Base-by-base conservation (phyloP, 2,888 invertebrate species). In the Limenitis camilla region DNA sequence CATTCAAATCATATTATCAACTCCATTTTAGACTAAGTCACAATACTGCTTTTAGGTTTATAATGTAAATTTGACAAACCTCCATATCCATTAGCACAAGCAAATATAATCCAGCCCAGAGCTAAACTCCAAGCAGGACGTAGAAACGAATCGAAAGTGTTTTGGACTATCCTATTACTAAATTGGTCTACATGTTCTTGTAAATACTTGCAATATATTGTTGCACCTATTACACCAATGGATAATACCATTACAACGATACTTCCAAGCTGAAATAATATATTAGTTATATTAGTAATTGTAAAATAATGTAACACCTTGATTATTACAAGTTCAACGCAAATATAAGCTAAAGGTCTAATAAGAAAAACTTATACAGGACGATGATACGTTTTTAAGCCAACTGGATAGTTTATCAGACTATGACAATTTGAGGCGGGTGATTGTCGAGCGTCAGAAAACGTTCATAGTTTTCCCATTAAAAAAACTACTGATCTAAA, bases 21-120 rank as follows among this genome's bases (percentile, higher is more conserved):
- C 8, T 7, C 10, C 28, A 28, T 35, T 35, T 1, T 35, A 5
- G 10, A 29, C n/a, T 30, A 30, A 6, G 10, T 40, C 36, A 9
- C 1, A 33, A 11, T 41, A 39, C 4, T 33, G 9, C 8, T 29
- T n/a, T 6, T n/a, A n/a, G 30, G 10, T 29, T n/a, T 29, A 30
- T 29, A 6, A n/a, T 49, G 4, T 11, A n/a, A 31, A 36, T 52
- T 64, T 40, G n/a, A 45, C 45, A 30, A 30, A 83, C 85, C 82
- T 69, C 78, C 82, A 65, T 82, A 81, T 47, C 87, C 88, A 11
- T 67, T 61, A 3, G 62, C 61, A 51, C 81, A 81, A 5, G 77
- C 74, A 52, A 77, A 69, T 29, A 80, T 72, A 27, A 84, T 62
- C 78, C 78, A 78, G 4, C 70, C 62, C 27, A 81, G 41, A 8